Evolutionary conservation across 2,888 invertebrate genomes (phyloP).

Genomic region (Clivina fossor): DNA sequence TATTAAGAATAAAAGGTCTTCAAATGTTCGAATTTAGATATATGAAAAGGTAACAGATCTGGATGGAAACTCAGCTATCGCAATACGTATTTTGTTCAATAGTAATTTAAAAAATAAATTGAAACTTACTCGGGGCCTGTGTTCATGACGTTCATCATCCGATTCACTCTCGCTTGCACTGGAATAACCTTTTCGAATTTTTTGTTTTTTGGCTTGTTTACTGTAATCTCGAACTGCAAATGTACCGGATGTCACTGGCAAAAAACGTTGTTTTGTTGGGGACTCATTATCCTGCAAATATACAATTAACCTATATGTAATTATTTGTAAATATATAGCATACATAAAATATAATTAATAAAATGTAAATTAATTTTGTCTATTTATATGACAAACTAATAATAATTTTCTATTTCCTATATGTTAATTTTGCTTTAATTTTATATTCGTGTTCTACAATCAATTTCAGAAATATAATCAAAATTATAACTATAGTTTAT

Average conservation of each 20-base stretch:
- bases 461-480: neutral
- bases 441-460: neutral
- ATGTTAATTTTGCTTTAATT: neutral
- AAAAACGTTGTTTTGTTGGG: slow-evolving; percentile 1
- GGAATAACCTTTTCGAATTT: slow-evolving; percentile 19
- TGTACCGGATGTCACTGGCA: neutral
- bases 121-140: slow-evolving; percentile 19
- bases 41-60: too few species aligned
- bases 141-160: slow-evolving; percentile 24
- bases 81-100: too few species aligned
- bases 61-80: too few species aligned
- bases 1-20: too few species aligned
- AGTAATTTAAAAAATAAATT: too few species aligned
- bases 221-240: slow-evolving; percentile 6
- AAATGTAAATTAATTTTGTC: neutral
- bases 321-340: neutral
- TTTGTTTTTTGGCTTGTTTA: slow-evolving; percentile 19
- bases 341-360: neutral
- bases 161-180: slow-evolving; percentile 29
- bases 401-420: neutral
- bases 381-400: neutral
- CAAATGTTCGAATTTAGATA: too few species aligned
- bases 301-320: neutral
- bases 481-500: too few species aligned
- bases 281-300: slow-evolving; percentile 9